Evolutionary conservation across 2,888 invertebrate species (phyloP), one percentile per base, ranked within the genome.

Genomic region (Trichacis sp.): DNA sequence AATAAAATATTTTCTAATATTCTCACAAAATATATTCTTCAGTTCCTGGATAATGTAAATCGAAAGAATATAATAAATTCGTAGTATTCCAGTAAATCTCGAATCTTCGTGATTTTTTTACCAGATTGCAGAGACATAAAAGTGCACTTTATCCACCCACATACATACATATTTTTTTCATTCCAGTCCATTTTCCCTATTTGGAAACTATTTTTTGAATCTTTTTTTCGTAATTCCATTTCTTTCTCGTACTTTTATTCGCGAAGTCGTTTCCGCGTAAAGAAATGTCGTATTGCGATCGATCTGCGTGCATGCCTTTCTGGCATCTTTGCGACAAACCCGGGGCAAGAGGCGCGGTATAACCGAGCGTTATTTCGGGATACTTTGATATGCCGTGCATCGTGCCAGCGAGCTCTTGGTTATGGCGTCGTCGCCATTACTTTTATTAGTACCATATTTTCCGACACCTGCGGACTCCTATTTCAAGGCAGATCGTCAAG

Each of bases 361-460:
- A 40, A 49, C 47, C 53, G 14, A 15, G 42, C 53, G 63, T 57
- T 63, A 63, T 63, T 52, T 55, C 56, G 29, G 49, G 38, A 45
- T 58, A 49, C 54, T 63, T 63, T 57, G 63, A 58, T 63, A 63
- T 57, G 62, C 57, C 53, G 55, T 42, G 29, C 48, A 17, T 48
- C 33, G 48, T 17, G 33, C 48, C 33, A 17, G n/a, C 11, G 48
- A 48, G 33, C 24, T 30, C 48, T 17, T 17, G 48, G 48, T 48
- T 57, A 52, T 42, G 57, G 62, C 57, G 57, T 56, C 57, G 62
- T 63, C 51, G 62, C 62, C 55, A 57, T 63, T 63, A 63, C 53
- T 63, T 63, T 63, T 63, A 56, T 63, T 63, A 57, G 57, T 49
- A 47, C 24, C 62, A 57, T 63, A 56, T 63, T 63, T 63, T 43